Evolutionary conservation across 1,140 invertebrate species (phyloP).

Genomic region (Pectinophora gossypiella): DNA sequence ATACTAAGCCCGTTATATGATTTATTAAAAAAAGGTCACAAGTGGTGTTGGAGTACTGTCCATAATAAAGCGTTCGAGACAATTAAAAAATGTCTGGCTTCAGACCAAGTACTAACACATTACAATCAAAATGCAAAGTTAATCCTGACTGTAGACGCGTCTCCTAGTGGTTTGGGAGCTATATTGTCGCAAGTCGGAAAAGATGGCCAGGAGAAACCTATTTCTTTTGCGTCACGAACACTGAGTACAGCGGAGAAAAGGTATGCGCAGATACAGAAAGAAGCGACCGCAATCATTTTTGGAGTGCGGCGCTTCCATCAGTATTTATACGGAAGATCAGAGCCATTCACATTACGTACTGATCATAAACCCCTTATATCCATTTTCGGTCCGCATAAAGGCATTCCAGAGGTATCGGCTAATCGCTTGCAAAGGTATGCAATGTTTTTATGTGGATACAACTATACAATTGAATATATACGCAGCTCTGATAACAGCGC

Average conservation of each 20-base stretch:
- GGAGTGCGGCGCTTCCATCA: slow-evolving; percentile 43
- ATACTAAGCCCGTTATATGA: no score
- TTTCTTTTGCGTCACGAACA: slow-evolving; percentile 53
- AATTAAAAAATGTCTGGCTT: no score
- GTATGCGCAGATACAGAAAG: slow-evolving; percentile 35
- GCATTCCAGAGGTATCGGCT: not conserved
- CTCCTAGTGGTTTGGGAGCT: no score
- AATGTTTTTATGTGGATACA: not conserved
- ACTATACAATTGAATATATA: not conserved
- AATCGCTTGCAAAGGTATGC: not conserved
- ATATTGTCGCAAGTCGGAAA: slow-evolving; percentile 23
- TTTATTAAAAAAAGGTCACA: no score
- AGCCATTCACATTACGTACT: not conserved
- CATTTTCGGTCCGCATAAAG: not conserved
- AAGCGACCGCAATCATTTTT: slow-evolving; percentile 62
- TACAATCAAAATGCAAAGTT: no score
- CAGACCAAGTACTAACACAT: no score
- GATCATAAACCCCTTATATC: not conserved
- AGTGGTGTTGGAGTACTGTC: no score
- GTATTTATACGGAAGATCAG: not conserved
- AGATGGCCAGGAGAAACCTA: slow-evolving; percentile 29
- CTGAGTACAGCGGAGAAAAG: slow-evolving; percentile 41
- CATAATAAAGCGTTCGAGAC: no score
- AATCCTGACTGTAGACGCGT: no score
- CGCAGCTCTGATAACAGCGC: slow-evolving; percentile 10